Base-by-base conservation (phyloP, 2,888 invertebrate genomes). In the Drosophila setosimentum region DNA sequence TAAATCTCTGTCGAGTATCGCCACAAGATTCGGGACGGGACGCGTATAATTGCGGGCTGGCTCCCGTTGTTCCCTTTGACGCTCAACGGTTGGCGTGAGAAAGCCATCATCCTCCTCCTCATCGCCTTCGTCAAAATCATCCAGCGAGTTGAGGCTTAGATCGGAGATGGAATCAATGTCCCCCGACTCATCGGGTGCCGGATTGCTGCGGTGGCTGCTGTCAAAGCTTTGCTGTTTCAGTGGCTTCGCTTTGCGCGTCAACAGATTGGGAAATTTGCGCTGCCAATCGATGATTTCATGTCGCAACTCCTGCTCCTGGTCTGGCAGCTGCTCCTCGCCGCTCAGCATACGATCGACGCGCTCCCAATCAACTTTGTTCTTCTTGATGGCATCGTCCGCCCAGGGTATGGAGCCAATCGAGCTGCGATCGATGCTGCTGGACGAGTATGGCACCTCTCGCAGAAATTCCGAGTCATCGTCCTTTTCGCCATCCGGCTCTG, bases 331-430 rank as follows among this genome's bases (percentile, higher is more conserved):
- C 37, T 93, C 87, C 64, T 92, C 89, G 0, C 92, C 92, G 37
- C 87, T 83, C 45, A 93, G 79, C 87, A 93, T 91, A 11, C 91
- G 82, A 51, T 93, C 93, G 6, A 93, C 90, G 18, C 87, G 89
- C 61, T 93, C 92, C 93, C 93, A 93, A 73, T 92, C 93, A 24
- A 90, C 69, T 77, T 92, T 91, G 67, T 93, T 93, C 72, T 93
- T 92, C 60, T 93, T 93, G 18, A 93, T 92, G 21, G 93, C 93
- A 87, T 93, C 93, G 66, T 93, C 92, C 3, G 93, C 93, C 93
- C 93, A 93, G 0, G 93, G 93, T 67, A 93, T 93, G 30, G 93
- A 93, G n/a, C 92, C 92, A 61, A 93, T 90, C 10, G 93, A 92
- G 66, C 93, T 93, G 50, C 93, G 90, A 66, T 93, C 93, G 30